phyloP scores from a whole-genome alignment of 2,113 vertebrate genomes.

The Cnemophilus loriae region DNA sequence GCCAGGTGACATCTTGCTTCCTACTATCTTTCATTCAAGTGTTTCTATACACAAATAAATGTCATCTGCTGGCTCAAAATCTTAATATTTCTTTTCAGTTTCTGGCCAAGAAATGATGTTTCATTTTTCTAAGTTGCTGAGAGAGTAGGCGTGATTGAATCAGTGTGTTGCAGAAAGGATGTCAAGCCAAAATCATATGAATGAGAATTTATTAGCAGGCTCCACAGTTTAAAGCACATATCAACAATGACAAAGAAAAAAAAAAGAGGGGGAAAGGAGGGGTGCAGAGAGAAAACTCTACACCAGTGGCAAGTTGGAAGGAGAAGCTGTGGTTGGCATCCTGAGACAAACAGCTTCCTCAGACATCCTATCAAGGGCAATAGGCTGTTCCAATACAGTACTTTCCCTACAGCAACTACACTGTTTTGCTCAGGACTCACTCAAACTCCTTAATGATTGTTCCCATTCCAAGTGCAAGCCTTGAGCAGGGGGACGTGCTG shows the following conservation, averaged over 20 bases:
- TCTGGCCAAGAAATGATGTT: not conserved
- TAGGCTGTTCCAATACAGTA: fast-evolving
- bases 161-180: not conserved
- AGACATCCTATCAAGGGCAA: not conserved
- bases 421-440: not conserved
- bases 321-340: not conserved
- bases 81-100: not conserved
- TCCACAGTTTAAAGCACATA: not conserved
- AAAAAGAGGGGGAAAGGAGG: not conserved
- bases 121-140: not conserved
- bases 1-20: not conserved
- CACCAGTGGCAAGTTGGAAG: not conserved
- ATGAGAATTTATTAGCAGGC: not conserved
- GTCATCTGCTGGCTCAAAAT: not conserved
- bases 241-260: not conserved
- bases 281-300: not conserved
- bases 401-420: not conserved
- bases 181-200: not conserved
- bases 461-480: not conserved
- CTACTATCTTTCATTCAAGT: not conserved
- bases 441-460: too few relatives aligned
- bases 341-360: not conserved
- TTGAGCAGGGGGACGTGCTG: not conserved
- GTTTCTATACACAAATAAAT: not conserved
- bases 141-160: not conserved